Evolutionary conservation across 1,140 invertebrate species (phyloP).

Genomic region (Eumeta japonica): DNA sequence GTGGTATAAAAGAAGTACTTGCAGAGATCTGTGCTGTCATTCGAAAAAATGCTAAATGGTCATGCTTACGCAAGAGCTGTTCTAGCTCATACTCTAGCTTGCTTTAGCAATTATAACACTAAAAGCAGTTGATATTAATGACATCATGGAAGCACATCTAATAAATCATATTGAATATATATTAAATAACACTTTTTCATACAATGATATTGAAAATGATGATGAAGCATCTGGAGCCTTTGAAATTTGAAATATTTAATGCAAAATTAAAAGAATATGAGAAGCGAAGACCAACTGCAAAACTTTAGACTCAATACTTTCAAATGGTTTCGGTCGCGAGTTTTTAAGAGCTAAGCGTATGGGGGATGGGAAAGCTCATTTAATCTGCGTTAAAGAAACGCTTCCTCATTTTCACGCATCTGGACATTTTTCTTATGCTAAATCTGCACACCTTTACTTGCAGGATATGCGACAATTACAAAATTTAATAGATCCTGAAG

Average conservation of each 20-base stretch:
- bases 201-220: slow-evolving; percentile 27
- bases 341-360: slow-evolving; percentile 34
- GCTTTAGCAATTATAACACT: slow-evolving; percentile 26
- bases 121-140: slow-evolving; percentile 20
- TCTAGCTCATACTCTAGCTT: slow-evolving; percentile 30
- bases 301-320: slow-evolving; percentile 42
- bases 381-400: slow-evolving; percentile 36
- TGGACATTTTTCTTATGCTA: slow-evolving; percentile 20
- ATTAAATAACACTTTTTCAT: too few relatives aligned
- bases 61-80: too few relatives aligned
- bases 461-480: slow-evolving; percentile 32
- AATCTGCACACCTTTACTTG: slow-evolving; percentile 39
- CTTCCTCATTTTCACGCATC: slow-evolving; percentile 46
- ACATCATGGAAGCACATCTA: slow-evolving; percentile 24
- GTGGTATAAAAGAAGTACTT: slow-evolving; percentile 33
- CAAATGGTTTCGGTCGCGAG: slow-evolving; percentile 26
- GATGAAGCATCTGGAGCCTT: slow-evolving; percentile 22
- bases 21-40: slow-evolving; percentile 27
- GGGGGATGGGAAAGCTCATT: slow-evolving; percentile 40
- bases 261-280: slow-evolving; percentile 22
- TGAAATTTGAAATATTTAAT: slow-evolving; percentile 29
- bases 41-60: slow-evolving; percentile 39
- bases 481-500: slow-evolving; percentile 22
- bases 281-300: slow-evolving; percentile 24
- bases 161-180: slow-evolving; percentile 18